phyloP scores from a whole-genome alignment of 2,113 vertebrate genomes.

The Tenebrosternarchus preto region DNA sequence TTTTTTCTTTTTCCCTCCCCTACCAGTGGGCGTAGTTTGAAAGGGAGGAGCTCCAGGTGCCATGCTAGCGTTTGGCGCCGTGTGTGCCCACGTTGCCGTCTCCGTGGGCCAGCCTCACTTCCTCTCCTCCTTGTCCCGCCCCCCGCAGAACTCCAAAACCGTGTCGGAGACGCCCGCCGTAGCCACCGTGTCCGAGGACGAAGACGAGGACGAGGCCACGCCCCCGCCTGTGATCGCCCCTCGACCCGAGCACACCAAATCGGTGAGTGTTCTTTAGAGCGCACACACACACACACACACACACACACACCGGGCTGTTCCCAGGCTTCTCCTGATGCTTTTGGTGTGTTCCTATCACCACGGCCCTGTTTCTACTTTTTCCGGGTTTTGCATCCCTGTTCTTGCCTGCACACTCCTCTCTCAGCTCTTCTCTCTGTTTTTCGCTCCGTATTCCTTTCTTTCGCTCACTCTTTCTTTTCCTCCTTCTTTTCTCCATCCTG shows the following conservation, averaged over 20 bases:
- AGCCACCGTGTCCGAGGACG: slow-evolving; percentile 87
- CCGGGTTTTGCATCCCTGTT: too few relatives aligned
- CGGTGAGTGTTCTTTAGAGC: slow-evolving; percentile 74
- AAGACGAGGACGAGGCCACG: slow-evolving; percentile 86
- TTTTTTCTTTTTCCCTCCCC: too few relatives aligned
- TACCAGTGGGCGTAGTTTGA: too few relatives aligned
- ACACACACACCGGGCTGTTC: background rate
- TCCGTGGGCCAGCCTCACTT: slow-evolving; percentile 52
- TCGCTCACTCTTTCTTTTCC: too few relatives aligned
- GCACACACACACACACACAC: slow-evolving; percentile 17
- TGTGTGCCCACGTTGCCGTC: slow-evolving; percentile 53
- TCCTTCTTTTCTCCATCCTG: too few relatives aligned
- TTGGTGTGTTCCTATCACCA: too few relatives aligned
- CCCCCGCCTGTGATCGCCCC: slow-evolving; percentile 91
- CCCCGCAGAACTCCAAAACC: slow-evolving; percentile 81
- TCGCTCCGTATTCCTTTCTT: too few relatives aligned
- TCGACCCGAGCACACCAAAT: slow-evolving; percentile 95
- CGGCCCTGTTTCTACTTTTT: too few relatives aligned
- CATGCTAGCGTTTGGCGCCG: slow-evolving; percentile 56
- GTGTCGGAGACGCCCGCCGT: slow-evolving; percentile 89
- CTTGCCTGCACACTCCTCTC: too few relatives aligned
- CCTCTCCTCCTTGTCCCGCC: slow-evolving; percentile 24
- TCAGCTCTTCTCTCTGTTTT: too few relatives aligned
- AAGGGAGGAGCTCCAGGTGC: slow-evolving; percentile 20
- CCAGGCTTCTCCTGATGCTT: too few relatives aligned